These are phyloP conservation scores for Oryzaephilus surinamensis DNA, from an alignment of 1,140 invertebrate species.

Conservation along the genomic window DNA sequence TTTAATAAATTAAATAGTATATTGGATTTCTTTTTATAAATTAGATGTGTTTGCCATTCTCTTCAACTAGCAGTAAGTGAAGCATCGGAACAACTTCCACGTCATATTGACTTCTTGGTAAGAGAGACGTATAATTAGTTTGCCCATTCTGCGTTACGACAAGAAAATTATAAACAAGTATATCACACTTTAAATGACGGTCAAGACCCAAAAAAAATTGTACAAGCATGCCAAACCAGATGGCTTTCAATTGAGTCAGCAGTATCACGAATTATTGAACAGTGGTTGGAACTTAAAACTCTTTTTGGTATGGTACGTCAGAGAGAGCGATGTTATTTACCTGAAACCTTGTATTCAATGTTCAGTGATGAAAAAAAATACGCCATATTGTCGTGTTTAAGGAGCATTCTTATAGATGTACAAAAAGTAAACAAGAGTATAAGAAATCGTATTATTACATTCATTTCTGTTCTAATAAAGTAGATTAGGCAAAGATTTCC, in stretches of 20 bases:
- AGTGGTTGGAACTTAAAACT: constrained; percentile 33
- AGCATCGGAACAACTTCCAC: constrained; percentile 24
- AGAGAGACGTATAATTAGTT: constrained; percentile 35
- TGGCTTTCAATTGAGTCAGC: constrained; percentile 33
- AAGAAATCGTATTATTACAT: too few relatives aligned
- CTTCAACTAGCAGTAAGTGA: constrained; percentile 30
- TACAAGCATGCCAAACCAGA: constrained; percentile 30
- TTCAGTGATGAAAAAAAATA: constrained; percentile 10
- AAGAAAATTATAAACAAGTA: constrained; percentile 24
- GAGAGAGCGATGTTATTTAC: constrained; percentile 1
- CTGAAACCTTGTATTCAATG: constrained; percentile 6
- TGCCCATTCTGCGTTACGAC: constrained; percentile 15
- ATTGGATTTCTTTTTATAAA: neutral
- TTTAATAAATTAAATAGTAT: neutral
- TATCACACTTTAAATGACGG: constrained; percentile 31
- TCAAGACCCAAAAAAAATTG: constrained; percentile 30
- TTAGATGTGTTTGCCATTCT: constrained; percentile 12
- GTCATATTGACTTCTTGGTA: constrained; percentile 34
- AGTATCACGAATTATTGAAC: constrained; percentile 27
- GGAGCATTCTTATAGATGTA: constrained; percentile 5
- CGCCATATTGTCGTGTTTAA: constrained; percentile 7
- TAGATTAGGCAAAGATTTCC: neutral
- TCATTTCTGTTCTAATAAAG: too few relatives aligned
- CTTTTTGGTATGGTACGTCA: constrained; percentile 5
- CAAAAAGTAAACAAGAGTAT: constrained; percentile 11